These are phyloP conservation scores for Halichondria panicea DNA, from an alignment of 37 sponge, comb jelly and placozoan genomes.

Conservation along the genomic window DNA sequence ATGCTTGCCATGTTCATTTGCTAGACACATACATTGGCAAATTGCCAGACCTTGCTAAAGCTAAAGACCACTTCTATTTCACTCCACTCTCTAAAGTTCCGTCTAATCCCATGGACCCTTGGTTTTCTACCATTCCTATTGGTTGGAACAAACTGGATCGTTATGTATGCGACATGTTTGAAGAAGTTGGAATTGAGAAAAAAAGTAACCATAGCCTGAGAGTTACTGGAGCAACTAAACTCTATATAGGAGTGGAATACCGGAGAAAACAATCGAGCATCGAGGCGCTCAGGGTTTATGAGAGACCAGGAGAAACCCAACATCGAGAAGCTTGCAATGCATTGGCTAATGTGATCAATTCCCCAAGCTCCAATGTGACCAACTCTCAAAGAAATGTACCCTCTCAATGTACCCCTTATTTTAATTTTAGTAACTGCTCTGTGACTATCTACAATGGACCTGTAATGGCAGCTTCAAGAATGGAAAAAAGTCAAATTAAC, in stretches of 20 bases:
- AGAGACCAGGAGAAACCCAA: background rate
- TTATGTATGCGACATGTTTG: background rate
- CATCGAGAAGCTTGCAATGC: background rate
- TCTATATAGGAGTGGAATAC: background rate
- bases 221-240: background rate
- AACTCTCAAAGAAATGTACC: no score
- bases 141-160: background rate
- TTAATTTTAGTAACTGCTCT: no score
- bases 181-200: background rate
- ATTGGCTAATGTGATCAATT: background rate
- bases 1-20: background rate
- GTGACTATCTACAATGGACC: no score
- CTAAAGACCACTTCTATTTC: background rate
- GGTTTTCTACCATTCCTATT: background rate
- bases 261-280: background rate
- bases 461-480: no score
- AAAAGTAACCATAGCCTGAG: background rate
- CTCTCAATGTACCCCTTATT: no score
- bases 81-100: background rate
- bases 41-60: background rate
- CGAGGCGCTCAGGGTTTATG: background rate
- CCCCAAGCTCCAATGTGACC: no score
- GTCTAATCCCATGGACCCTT: background rate
- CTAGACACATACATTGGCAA: background rate
- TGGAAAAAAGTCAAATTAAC: no score